Conservation (phyloP, 2,113 vertebrate species). For the Pygoscelis antarcticus region DNA sequence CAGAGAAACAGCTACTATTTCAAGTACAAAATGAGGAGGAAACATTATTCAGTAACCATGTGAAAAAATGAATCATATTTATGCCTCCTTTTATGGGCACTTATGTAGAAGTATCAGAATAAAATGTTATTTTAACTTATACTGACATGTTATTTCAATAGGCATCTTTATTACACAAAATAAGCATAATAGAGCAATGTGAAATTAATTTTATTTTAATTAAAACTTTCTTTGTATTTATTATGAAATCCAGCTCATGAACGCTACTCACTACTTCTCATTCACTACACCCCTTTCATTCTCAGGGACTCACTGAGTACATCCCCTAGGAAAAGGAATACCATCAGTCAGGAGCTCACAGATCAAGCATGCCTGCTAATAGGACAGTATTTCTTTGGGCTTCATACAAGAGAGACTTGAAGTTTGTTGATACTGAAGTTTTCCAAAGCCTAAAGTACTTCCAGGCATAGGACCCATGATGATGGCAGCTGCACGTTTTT, state of each 20-base stretch:
- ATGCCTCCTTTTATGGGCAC: not conserved
- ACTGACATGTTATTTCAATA: not conserved
- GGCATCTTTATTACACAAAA: not conserved
- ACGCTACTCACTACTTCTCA: not conserved
- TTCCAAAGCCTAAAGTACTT: not conserved
- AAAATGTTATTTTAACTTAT: not conserved
- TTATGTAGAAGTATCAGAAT: not conserved
- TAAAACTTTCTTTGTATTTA: not conserved
- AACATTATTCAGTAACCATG: not conserved
- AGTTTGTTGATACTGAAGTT: not conserved
- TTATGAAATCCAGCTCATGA: not conserved
- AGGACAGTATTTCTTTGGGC: not conserved
- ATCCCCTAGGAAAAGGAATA: not conserved
- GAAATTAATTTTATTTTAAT: not conserved
- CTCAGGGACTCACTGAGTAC: not conserved
- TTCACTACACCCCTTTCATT: not conserved
- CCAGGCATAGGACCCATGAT: not conserved
- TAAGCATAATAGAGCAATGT: not conserved
- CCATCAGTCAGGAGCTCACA: not conserved
- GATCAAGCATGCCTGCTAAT: not conserved
- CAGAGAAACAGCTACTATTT: not conserved
- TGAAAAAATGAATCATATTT: not conserved
- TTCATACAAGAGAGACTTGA: not conserved
- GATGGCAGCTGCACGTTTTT: not conserved
- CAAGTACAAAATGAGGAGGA: not conserved